Conservation (phyloP, 2,113 vertebrate genomes). For the Mus pahari region DNA sequence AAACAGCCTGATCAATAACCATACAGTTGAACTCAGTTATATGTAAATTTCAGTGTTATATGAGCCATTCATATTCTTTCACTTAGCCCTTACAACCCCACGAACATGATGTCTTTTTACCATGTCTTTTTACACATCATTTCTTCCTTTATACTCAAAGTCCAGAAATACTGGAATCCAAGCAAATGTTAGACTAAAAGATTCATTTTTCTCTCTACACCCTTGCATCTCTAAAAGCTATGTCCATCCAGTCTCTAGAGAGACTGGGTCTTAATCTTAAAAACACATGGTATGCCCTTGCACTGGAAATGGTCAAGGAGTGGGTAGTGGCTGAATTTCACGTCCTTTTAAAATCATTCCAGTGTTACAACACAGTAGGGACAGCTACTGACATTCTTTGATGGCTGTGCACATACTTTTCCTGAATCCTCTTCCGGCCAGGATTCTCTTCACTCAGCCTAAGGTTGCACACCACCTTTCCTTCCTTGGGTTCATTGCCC, state of each 20-base stretch:
- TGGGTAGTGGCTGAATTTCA: neutral
- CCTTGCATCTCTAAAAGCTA: conserved; percentile 5
- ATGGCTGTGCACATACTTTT: neutral
- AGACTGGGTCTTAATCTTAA: neutral
- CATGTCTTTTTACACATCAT: neutral
- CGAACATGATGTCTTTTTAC: neutral
- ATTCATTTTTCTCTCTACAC: neutral
- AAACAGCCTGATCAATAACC: neutral
- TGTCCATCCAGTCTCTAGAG: neutral
- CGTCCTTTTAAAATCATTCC: neutral
- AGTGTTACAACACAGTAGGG: neutral
- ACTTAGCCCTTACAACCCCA: neutral
- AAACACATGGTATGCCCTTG: neutral
- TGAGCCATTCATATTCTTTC: neutral
- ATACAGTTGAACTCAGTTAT: neutral
- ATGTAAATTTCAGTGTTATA: neutral
- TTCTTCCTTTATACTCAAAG: neutral
- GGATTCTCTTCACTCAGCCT: neutral
- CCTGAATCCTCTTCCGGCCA: neutral
- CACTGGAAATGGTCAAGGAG: neutral
- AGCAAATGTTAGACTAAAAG: neutral
- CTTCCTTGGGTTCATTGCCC: neutral
- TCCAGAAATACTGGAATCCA: neutral
- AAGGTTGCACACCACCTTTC: neutral
- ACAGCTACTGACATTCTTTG: neutral